Evolutionary conservation across 2,113 vertebrate genomes (phyloP), one percentile per base, ranked within the genome.

Genomic region (Aegypius monachus): DNA sequence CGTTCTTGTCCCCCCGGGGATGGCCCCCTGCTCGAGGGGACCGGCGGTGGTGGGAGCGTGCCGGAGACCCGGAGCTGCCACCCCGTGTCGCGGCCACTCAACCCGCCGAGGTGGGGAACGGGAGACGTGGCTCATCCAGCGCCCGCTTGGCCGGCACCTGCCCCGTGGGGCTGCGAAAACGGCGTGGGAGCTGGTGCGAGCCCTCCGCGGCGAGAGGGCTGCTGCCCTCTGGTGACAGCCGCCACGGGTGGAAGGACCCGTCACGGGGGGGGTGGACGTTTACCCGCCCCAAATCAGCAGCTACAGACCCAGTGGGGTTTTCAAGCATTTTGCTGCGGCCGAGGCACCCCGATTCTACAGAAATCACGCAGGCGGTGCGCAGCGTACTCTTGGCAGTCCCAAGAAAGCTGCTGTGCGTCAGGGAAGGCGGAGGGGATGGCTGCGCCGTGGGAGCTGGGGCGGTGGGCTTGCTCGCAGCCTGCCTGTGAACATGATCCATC

Each of bases 201-300:
- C 88, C 81, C 45, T n/a, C 32, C 18, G 22, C 3, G 18, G 68
- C 17, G 26, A 22, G 68, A 19, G 62, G 48, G 88, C 79, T 88
- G 89, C 89, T 74, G 92, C 95, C 95, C 79, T 90, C 92, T 71
- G 89, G 89, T 94, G 95, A 93, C 88, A 67, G 72, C 81, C 47
- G 26, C 66, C 83, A 19, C 36, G 34, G 85, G 86, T 71, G 48
- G 80, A 90, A 88, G 61, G 89, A 40, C 50, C 50, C 50, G 26
- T 27, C 50, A 5, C 2, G 36, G 89, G 47, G 61, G 50, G 50
- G 66, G 13, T 7, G 20, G 74, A 25, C 42, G 14, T 25, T 26
- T 29, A 56, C 75, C 38, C 90, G 75, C 62, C 67, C 53, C 8
- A 47, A 42, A 27, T 6, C 34, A 7, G 45, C 36, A 16, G 74